Conservation (phyloP, 2,888 invertebrate genomes). For the Clitarchus hookeri region DNA sequence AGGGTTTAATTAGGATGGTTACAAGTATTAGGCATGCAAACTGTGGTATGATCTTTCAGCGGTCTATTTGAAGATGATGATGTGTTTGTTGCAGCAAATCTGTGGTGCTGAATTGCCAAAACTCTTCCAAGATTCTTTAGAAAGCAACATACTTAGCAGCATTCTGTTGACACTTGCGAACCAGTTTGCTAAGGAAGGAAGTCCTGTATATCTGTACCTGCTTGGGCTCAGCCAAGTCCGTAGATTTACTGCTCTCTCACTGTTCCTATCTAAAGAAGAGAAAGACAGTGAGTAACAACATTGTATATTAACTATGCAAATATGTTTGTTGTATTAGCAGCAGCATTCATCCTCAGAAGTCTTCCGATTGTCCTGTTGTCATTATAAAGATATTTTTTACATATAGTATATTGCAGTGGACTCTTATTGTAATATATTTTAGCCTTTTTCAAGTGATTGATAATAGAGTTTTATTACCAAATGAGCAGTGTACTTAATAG, state of each 20-base stretch:
- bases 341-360: too few species aligned
- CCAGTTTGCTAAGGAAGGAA: constrained; percentile 55
- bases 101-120: constrained; percentile 61
- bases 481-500: too few species aligned
- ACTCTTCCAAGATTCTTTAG: constrained; percentile 71
- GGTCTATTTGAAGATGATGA: not conserved
- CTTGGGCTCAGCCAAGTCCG: constrained; percentile 61
- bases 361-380: too few species aligned
- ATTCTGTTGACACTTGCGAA: constrained; percentile 59
- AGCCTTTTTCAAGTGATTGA: too few species aligned
- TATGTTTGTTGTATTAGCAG: too few species aligned
- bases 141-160: constrained; percentile 65
- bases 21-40: too few species aligned
- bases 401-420: too few species aligned
- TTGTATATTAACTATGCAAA: not conserved
- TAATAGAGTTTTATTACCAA: too few species aligned
- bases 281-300: constrained; percentile 60
- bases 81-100: constrained; percentile 58
- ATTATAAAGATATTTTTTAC: too few species aligned
- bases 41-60: not conserved
- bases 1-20: too few species aligned
- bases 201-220: constrained; percentile 59
- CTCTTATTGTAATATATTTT: too few species aligned
- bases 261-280: constrained; percentile 65
- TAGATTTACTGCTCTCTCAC: constrained; percentile 66